Conservation (phyloP, 1,140 invertebrate genomes). For the Bombus balteatus region DNA sequence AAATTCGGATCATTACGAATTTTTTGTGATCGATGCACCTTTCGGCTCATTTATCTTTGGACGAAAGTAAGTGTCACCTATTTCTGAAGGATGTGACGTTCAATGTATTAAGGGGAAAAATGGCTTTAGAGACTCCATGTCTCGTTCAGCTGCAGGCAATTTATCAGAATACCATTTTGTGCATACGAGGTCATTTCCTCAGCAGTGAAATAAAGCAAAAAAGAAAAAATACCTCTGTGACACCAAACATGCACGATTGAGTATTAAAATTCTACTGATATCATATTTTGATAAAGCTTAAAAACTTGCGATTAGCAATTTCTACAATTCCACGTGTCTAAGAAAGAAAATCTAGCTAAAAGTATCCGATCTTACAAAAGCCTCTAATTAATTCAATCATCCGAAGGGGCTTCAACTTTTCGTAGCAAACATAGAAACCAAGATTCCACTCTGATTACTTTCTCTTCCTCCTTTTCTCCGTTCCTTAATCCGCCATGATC, state of each 20-base stretch:
- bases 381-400: not conserved
- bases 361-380: not conserved
- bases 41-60: not conserved
- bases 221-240: too few species aligned
- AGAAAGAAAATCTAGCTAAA: not conserved
- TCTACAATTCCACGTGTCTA: not conserved
- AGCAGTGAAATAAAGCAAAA: too few species aligned
- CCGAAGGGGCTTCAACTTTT: not conserved
- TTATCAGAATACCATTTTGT: too few species aligned
- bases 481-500: not conserved
- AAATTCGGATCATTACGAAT: not conserved
- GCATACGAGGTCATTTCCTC: not conserved
- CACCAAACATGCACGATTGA: too few species aligned
- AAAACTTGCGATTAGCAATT: not conserved
- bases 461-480: not conserved
- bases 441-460: not conserved
- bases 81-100: not conserved
- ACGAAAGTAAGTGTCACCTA: conserved; percentile 12
- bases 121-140: not conserved
- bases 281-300: not conserved
- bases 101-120: conserved; percentile 10
- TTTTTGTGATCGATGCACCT: conserved; percentile 6
- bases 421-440: not conserved
- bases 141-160: not conserved
- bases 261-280: too few species aligned